Evolutionary conservation across 2,888 invertebrate genomes (phyloP).

Genomic region (Callinectes sapidus): DNA sequence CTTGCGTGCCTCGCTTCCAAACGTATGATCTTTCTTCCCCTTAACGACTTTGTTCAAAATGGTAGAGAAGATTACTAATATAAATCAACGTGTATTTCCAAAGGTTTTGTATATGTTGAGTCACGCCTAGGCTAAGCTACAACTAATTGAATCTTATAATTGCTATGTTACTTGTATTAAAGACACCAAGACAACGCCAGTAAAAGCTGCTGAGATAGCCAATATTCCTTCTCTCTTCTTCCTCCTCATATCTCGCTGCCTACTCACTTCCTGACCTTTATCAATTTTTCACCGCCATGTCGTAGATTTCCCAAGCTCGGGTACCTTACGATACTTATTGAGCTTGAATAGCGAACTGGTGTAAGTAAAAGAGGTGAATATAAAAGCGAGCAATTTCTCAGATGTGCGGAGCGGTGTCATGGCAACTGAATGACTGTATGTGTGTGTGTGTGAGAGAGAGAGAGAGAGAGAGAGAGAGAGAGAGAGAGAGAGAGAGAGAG

Average conservation of each 20-base stretch:
- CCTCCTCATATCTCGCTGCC: background rate
- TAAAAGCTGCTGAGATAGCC: background rate
- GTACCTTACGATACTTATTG: background rate
- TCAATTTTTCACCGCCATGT: background rate
- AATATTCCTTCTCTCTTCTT: background rate
- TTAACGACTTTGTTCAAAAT: background rate
- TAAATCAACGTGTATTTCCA: background rate
- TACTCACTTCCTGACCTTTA: background rate
- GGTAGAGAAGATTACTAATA: background rate
- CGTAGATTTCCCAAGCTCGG: background rate
- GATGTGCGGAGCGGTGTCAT: background rate
- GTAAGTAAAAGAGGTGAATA: background rate
- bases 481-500: constrained; percentile 1
- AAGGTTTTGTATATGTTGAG: background rate
- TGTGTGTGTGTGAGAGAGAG: background rate
- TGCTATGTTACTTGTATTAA: background rate
- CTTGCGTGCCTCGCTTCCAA: background rate
- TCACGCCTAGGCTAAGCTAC: background rate
- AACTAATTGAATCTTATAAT: background rate
- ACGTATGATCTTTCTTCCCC: background rate
- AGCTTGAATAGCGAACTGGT: background rate
- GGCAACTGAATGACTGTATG: too few species aligned
- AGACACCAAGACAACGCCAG: background rate
- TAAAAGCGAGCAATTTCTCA: background rate
- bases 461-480: background rate